Conservation (phyloP, 2,113 vertebrate genomes). For the Meles meles region DNA sequence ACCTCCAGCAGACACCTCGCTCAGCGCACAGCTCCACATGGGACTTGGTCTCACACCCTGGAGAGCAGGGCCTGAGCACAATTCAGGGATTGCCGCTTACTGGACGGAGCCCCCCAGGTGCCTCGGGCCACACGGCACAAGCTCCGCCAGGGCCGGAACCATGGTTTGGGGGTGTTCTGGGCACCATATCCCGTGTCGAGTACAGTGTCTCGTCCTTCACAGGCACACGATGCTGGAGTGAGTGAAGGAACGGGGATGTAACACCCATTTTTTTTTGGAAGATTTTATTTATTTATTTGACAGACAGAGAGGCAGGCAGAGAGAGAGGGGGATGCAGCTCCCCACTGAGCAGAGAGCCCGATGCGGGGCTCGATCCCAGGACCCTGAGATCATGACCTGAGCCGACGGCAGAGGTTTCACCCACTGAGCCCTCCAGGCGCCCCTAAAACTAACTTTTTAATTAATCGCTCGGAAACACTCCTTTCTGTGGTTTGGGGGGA, state of each 20-base stretch:
- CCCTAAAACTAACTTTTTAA: neutral
- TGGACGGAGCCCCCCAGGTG: neutral
- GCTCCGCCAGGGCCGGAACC: neutral
- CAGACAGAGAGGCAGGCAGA: too few relatives aligned
- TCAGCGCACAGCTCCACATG: neutral
- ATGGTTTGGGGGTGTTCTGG: too few relatives aligned
- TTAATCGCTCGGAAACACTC: neutral
- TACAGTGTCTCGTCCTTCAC: accelerated
- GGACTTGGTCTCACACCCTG: neutral
- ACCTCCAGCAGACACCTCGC: neutral
- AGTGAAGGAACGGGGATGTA: neutral
- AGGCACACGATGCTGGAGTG: neutral
- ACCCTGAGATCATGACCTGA: too few relatives aligned
- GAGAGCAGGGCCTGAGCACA: neutral
- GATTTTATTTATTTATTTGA: too few relatives aligned
- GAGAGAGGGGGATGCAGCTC: too few relatives aligned
- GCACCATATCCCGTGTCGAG: neutral
- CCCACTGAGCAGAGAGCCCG: too few relatives aligned
- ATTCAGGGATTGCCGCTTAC: neutral
- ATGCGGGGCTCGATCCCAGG: too few relatives aligned
- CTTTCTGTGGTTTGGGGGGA: neutral
- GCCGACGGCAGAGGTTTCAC: too few relatives aligned
- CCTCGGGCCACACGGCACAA: neutral
- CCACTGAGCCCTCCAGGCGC: too few relatives aligned
- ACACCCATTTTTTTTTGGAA: neutral